These are phyloP conservation scores for Leucoptera coffeella DNA, from an alignment of 2,888 invertebrate genomes.

Conservation along the genomic window DNA sequence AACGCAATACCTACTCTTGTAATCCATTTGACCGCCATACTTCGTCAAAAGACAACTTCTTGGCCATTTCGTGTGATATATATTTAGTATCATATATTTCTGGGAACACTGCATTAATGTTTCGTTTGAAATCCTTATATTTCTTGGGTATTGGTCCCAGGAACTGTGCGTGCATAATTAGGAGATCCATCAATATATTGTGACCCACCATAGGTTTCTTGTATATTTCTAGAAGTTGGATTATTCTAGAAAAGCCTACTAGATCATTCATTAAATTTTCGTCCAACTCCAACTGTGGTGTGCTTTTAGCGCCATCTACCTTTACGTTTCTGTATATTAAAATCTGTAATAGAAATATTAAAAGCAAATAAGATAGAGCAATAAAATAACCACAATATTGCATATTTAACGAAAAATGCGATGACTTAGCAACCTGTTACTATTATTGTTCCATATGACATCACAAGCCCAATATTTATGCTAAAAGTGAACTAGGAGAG, in stretches of 20 bases:
- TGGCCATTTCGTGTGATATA: conserved; percentile 53
- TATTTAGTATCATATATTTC: conserved; percentile 68
- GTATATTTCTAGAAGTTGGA: conserved; percentile 48
- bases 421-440: too few relatives aligned
- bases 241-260: conserved; percentile 62
- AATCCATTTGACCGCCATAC: conserved; percentile 47
- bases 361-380: background rate
- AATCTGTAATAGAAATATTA: conserved; percentile 18
- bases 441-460: too few relatives aligned
- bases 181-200: conserved; percentile 64
- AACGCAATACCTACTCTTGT: conserved; percentile 24
- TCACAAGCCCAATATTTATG: too few relatives aligned
- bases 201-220: conserved; percentile 73
- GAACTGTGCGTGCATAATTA: conserved; percentile 68
- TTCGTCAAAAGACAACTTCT: conserved; percentile 29
- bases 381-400: too few relatives aligned
- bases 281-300: conserved; percentile 31
- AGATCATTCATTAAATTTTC: conserved; percentile 41
- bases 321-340: conserved; percentile 29
- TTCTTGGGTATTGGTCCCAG: conserved; percentile 60
- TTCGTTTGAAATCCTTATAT: conserved; percentile 59
- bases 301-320: conserved; percentile 26
- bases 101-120: conserved; percentile 58
- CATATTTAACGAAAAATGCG: too few relatives aligned
- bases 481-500: too few relatives aligned